These are phyloP conservation scores for Caerostris extrusa DNA, from an alignment of 1,140 invertebrate genomes.

Conservation along the genomic window DNA sequence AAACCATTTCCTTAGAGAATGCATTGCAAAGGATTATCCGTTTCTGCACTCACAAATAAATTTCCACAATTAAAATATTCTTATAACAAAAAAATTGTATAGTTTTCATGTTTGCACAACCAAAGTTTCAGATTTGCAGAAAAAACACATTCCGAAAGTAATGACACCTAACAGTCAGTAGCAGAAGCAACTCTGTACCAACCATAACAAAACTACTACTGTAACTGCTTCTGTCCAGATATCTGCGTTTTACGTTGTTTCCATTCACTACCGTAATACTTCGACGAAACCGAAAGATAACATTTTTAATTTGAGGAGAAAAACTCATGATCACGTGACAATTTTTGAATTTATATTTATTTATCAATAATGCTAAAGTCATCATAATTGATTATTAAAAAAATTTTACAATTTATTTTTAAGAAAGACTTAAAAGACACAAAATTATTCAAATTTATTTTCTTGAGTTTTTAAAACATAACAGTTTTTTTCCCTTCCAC, in stretches of 20 bases:
- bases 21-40: conserved; percentile 84
- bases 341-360: background rate
- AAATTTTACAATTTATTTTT: no score
- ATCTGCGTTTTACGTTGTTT: conserved; percentile 15
- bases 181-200: background rate
- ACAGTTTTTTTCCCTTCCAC: no score
- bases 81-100: conserved; percentile 20
- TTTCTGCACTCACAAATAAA: background rate
- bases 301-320: background rate
- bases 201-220: conserved; percentile 51
- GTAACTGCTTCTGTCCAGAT: conserved; percentile 39
- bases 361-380: no score
- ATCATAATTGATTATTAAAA: no score
- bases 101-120: background rate
- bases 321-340: background rate
- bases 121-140: conserved; percentile 12
- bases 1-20: conserved; percentile 94
- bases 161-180: conserved; percentile 3
- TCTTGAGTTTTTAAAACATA: no score
- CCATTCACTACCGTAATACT: conserved; percentile 56
- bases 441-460: no score
- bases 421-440: no score
- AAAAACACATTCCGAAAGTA: background rate
- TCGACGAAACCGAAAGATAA: background rate
- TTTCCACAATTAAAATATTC: conserved; percentile 36